These are phyloP conservation scores for Heliconius hewitsoni DNA, from an alignment of 1,140 invertebrate species.

Conservation along the genomic window DNA sequence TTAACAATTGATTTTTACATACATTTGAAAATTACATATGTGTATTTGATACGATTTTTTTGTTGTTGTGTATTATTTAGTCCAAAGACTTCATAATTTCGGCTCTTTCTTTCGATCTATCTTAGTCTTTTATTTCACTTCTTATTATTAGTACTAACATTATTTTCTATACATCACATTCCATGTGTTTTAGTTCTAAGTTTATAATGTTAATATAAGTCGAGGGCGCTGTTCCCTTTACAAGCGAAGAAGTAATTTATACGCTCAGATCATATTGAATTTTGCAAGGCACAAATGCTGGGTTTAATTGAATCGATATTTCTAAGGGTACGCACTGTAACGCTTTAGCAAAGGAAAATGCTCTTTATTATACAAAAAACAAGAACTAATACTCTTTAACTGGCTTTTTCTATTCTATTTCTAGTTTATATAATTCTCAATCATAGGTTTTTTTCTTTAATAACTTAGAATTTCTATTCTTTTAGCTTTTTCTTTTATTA, in stretches of 20 bases:
- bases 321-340: constrained; percentile 14
- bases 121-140: constrained; percentile 10
- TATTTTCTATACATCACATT: constrained; percentile 37
- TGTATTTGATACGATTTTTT: constrained; percentile 26
- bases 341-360: constrained; percentile 24
- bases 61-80: constrained; percentile 39
- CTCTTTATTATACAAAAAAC: neutral
- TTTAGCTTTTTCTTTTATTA: neutral
- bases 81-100: constrained; percentile 46
- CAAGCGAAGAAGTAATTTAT: constrained; percentile 24
- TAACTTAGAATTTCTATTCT: neutral
- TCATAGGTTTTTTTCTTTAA: neutral
- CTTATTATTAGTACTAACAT: constrained; percentile 1
- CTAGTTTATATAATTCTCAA: neutral
- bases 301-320: constrained; percentile 28
- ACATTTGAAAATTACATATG: constrained; percentile 8
- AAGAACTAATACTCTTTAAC: neutral
- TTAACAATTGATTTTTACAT: neutral
- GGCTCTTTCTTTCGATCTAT: neutral
- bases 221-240: neutral
- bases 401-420: neutral
- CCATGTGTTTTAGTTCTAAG: constrained; percentile 27
- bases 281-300: constrained; percentile 24
- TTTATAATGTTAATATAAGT: constrained; percentile 20
- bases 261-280: constrained; percentile 25